phyloP scores from a whole-genome alignment of 2,797 vertebrate genomes.

The Sciurus vulgaris region DNA sequence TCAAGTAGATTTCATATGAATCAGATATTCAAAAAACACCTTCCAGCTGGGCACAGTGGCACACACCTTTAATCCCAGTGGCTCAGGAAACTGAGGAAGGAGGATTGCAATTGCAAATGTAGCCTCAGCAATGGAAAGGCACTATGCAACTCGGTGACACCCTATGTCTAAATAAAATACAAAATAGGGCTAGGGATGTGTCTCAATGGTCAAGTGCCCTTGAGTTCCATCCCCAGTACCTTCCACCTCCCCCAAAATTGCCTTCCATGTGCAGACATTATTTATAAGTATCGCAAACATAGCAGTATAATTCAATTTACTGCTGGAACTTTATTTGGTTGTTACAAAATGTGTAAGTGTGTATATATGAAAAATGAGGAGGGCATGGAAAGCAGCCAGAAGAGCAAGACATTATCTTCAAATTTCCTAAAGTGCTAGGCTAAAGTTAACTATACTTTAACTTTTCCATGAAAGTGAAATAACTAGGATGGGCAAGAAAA shows the following conservation, averaged over 20 bases:
- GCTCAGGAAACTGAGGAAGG: no score
- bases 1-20: slow-evolving; percentile 85
- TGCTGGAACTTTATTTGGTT: slow-evolving; percentile 89
- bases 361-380: slow-evolving; percentile 78
- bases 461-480: slow-evolving; percentile 80
- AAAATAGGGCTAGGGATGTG: no score
- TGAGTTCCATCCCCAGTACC: no score
- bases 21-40: slow-evolving; percentile 88
- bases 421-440: slow-evolving; percentile 82
- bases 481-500: slow-evolving; percentile 65
- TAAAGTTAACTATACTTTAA: slow-evolving; percentile 78
- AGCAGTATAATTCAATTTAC: slow-evolving; percentile 86
- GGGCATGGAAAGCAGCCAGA: slow-evolving; percentile 68
- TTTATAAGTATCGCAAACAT: slow-evolving; percentile 88
- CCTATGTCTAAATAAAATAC: no score
- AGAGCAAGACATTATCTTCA: slow-evolving; percentile 80
- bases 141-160: no score
- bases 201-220: no score
- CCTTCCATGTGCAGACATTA: slow-evolving; percentile 79
- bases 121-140: no score
- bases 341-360: slow-evolving; percentile 84
- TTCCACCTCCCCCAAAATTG: no score
- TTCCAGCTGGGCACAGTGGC: slow-evolving; percentile 66
- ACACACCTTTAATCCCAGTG: no score
- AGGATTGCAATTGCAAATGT: no score